These are phyloP conservation scores for Melitaea cinxia DNA, from an alignment of 1,140 invertebrate species.

Conservation along the genomic window DNA sequence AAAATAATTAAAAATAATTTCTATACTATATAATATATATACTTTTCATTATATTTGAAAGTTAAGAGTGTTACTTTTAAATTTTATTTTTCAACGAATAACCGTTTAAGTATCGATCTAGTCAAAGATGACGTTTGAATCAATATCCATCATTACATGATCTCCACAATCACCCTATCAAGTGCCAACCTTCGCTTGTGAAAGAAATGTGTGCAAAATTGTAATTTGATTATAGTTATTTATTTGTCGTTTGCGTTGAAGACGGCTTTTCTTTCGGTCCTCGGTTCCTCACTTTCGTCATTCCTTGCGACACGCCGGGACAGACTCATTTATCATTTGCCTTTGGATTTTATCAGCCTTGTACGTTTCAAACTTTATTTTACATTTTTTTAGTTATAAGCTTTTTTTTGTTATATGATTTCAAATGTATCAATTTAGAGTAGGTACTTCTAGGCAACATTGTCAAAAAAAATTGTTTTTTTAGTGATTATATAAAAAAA, in stretches of 20 bases:
- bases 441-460: too few species aligned
- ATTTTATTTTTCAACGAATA: too few species aligned
- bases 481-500: too few species aligned
- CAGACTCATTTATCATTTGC: background rate
- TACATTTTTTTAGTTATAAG: too few species aligned
- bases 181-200: constrained; percentile 37
- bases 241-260: constrained; percentile 55
- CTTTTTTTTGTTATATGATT: too few species aligned
- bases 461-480: too few species aligned
- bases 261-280: constrained; percentile 41
- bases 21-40: too few species aligned
- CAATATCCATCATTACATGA: background rate
- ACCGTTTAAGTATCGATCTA: too few species aligned
- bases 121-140: background rate
- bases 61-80: too few species aligned
- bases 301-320: constrained; percentile 10
- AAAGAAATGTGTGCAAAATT: constrained; percentile 45
- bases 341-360: background rate
- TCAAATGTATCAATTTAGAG: too few species aligned
- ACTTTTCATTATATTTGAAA: too few species aligned
- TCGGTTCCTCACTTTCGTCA: constrained; percentile 32
- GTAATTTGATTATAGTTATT: constrained; percentile 46
- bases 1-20: too few species aligned
- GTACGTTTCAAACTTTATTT: background rate
- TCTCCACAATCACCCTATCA: constrained; percentile 19